phyloP scores from a whole-genome alignment of 2,797 vertebrate species.

The Ctenochaetus hawaiiensis region DNA sequence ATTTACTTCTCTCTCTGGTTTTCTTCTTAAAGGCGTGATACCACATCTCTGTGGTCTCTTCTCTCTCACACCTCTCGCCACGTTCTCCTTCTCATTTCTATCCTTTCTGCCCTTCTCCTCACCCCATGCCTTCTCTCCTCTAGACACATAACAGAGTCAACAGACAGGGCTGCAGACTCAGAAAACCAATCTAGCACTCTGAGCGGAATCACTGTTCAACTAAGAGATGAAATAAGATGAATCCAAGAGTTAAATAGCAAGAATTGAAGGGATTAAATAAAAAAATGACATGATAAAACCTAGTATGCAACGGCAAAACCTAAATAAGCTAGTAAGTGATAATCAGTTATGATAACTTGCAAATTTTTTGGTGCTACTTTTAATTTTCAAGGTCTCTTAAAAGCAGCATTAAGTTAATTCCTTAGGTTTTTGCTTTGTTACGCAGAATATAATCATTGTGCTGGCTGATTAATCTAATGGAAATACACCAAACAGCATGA shows the following conservation, averaged over 20 bases:
- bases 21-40: conserved; percentile 53
- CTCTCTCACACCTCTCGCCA: conserved; percentile 32
- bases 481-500: conserved; percentile 38
- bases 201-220: neutral
- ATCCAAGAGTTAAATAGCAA: neutral
- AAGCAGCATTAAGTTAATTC: conserved; percentile 11
- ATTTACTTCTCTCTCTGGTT: conserved; percentile 55
- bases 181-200: conserved; percentile 14
- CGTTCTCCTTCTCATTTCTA: conserved; percentile 35
- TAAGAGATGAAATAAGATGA: conserved; percentile 14
- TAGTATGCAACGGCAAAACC: no score
- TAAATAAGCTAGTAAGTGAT: neutral
- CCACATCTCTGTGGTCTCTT: conserved; percentile 37
- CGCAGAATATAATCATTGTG: neutral
- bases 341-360: conserved; percentile 4
- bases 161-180: conserved; percentile 15
- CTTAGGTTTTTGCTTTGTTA: neutral
- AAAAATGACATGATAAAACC: neutral
- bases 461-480: conserved; percentile 26
- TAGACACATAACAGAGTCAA: conserved; percentile 39
- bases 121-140: conserved; percentile 32
- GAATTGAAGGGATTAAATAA: conserved; percentile 3
- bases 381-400: neutral
- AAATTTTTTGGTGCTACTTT: neutral
- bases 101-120: conserved; percentile 30